phyloP scores from a whole-genome alignment of 2,113 vertebrate species.

The Clupea harengus region DNA sequence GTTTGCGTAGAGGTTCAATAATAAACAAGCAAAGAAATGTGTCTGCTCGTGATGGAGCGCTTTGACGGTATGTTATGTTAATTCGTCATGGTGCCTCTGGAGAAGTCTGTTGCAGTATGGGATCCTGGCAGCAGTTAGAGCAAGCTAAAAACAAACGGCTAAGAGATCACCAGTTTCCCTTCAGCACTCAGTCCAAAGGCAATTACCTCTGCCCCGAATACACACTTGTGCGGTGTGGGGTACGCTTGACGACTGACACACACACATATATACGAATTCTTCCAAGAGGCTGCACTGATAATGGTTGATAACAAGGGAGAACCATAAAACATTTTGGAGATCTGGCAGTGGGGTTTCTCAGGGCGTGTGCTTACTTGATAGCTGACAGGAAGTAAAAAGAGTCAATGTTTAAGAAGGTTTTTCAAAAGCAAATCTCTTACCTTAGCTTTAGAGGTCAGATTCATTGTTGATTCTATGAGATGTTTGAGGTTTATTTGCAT shows the following conservation, averaged over 20 bases:
- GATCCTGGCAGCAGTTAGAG: neutral
- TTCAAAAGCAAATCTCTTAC: no score
- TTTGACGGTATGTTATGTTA: neutral
- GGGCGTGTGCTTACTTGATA: no score
- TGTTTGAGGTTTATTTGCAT: neutral
- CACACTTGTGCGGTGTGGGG: neutral
- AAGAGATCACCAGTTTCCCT: neutral
- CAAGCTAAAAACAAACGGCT: neutral
- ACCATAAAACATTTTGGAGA: neutral
- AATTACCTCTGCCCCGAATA: neutral
- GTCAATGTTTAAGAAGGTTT: no score
- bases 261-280: neutral
- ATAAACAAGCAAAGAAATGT: neutral
- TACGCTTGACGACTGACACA: neutral
- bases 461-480: neutral
- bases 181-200: neutral
- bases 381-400: no score
- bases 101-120: neutral
- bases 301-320: neutral
- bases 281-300: neutral
- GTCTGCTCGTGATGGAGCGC: neutral
- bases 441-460: no score
- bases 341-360: neutral
- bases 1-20: neutral
- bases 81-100: neutral